Evolutionary conservation across 2,888 invertebrate species (phyloP).

Genomic region (Sericinus montela): DNA sequence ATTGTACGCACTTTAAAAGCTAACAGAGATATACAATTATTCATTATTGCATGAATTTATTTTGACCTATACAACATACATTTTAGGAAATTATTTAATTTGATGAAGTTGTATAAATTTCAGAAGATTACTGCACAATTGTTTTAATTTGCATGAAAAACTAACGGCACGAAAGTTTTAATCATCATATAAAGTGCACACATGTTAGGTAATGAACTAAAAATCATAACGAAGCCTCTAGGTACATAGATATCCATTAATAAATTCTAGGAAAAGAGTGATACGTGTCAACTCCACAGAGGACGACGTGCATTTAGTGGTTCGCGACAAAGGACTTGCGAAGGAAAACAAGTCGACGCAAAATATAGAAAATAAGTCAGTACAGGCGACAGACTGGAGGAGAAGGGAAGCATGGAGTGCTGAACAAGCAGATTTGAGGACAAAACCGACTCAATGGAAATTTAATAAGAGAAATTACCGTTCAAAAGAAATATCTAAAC

Average conservation of each 20-base stretch:
- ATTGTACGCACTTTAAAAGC: too few relatives aligned
- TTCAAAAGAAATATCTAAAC: slow-evolving; percentile 72
- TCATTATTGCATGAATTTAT: too few relatives aligned
- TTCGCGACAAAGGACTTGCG: slow-evolving; percentile 84
- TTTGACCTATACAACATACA: too few relatives aligned
- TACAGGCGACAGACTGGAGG: slow-evolving; percentile 88
- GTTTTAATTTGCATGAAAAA: background rate
- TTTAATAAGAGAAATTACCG: slow-evolving; percentile 83
- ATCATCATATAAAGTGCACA: background rate
- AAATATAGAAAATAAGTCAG: slow-evolving; percentile 85
- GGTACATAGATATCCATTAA: slow-evolving; percentile 78
- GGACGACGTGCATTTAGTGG: slow-evolving; percentile 86
- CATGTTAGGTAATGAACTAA: slow-evolving; percentile 20
- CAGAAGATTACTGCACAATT: too few relatives aligned
- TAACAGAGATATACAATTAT: too few relatives aligned
- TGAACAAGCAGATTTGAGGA: slow-evolving; percentile 83
- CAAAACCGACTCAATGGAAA: slow-evolving; percentile 85
- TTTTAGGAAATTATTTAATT: too few relatives aligned
- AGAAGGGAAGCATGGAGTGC: slow-evolving; percentile 93
- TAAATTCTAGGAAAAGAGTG: slow-evolving; percentile 85
- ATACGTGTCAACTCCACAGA: slow-evolving; percentile 86
- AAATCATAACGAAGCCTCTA: slow-evolving; percentile 51
- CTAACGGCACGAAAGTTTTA: background rate
- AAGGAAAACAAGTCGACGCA: slow-evolving; percentile 88
- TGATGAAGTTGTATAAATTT: too few relatives aligned